Conservation (phyloP, 1,140 invertebrate species). For the Aphelinus certus region DNA sequence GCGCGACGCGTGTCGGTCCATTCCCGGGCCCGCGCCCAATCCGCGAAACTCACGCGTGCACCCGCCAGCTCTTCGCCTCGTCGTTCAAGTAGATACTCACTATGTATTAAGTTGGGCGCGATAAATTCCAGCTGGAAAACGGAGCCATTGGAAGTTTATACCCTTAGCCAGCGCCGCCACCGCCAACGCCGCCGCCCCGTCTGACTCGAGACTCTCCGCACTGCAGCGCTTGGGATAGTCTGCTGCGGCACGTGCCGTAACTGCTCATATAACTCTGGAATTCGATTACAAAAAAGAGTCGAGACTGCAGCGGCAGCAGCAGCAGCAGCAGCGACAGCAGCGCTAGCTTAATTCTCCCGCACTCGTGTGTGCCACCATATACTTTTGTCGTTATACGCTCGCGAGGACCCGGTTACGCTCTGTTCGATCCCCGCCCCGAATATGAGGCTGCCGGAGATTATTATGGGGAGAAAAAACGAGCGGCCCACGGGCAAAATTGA, state of each 20-base stretch:
- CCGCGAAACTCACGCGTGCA: not conserved
- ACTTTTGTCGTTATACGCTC: slow-evolving; percentile 14
- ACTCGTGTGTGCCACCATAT: not conserved
- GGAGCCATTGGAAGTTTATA: slow-evolving; percentile 4
- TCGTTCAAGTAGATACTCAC: slow-evolving; percentile 1
- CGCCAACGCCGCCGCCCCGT: no score
- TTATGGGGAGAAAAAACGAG: no score
- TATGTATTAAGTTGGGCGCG: slow-evolving; percentile 11
- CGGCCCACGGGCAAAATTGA: no score
- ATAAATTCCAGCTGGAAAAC: slow-evolving; percentile 16
- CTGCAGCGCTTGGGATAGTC: no score
- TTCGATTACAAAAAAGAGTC: slow-evolving; percentile 18
- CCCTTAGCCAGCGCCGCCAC: not conserved
- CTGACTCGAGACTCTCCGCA: no score
- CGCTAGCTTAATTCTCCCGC: not conserved
- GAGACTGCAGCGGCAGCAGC: no score
- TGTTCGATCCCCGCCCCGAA: no score
- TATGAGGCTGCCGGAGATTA: no score
- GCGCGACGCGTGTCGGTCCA: no score
- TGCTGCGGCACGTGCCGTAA: slow-evolving; percentile 5
- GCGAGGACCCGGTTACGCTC: no score
- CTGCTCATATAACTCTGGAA: slow-evolving; percentile 24
- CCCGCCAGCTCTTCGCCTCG: no score
- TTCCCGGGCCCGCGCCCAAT: no score
- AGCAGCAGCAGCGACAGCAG: not conserved